phyloP scores from a whole-genome alignment of 2,113 vertebrate genomes.

The Maccullochella peelii region DNA sequence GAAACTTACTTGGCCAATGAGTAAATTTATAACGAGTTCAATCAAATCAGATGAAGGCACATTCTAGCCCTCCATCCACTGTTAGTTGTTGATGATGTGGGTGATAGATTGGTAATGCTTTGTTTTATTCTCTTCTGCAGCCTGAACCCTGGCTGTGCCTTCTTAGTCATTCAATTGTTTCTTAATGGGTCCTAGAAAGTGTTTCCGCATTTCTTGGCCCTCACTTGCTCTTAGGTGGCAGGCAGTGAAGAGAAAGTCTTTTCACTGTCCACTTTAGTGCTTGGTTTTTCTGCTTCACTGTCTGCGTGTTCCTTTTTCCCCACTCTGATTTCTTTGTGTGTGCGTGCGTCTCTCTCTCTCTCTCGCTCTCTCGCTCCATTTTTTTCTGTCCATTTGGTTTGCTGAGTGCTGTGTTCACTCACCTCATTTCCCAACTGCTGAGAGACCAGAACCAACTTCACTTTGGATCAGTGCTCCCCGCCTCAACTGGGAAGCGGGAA shows the following conservation, averaged over 20 bases:
- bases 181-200: slow-evolving; percentile 34
- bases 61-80: slow-evolving; percentile 20
- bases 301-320: slow-evolving; percentile 20
- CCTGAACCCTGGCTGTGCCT: neutral
- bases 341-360: neutral
- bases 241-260: slow-evolving; percentile 10
- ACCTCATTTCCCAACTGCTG: slow-evolving; percentile 48
- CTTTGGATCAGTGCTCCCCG: slow-evolving; percentile 52
- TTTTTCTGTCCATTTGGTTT: slow-evolving; percentile 64
- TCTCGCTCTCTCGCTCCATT: neutral
- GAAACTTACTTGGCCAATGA: slow-evolving; percentile 6
- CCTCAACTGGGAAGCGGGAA: slow-evolving; percentile 21
- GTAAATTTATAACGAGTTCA: slow-evolving; percentile 4
- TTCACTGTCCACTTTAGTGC: slow-evolving; percentile 48
- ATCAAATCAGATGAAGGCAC: slow-evolving; percentile 12
- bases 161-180: slow-evolving; percentile 25
- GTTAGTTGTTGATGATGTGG: neutral
- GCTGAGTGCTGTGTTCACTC: slow-evolving; percentile 61
- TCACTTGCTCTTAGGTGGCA: slow-evolving; percentile 13
- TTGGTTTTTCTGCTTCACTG: slow-evolving; percentile 37
- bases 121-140: slow-evolving; percentile 15
- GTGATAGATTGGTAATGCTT: neutral
- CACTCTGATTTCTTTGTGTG: slow-evolving; percentile 23
- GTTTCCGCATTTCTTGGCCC: slow-evolving; percentile 21
- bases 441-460: slow-evolving; percentile 57